Percentiles rank a stretch among this genome's conserved stretches.
Conservation (phyloP, 2,888 invertebrate genomes). For the Tetrapedia diversipes region DNA sequence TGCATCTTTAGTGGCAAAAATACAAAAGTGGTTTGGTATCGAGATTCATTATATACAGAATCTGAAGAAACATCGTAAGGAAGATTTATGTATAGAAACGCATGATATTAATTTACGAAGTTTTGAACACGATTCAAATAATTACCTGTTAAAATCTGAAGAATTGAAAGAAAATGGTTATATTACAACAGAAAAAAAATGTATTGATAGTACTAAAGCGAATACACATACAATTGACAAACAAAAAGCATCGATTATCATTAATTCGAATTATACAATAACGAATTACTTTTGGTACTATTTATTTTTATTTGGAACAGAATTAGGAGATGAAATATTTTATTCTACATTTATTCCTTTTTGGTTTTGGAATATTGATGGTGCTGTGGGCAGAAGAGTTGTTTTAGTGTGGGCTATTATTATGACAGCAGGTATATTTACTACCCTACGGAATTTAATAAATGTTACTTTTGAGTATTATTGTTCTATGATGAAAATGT, state of each 20-base stretch:
- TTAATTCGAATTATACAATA: constrained; percentile 84
- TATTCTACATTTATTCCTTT: constrained; percentile 96
- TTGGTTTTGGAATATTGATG: constrained; percentile 97
- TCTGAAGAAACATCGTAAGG: constrained; percentile 4
- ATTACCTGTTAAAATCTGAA: constrained; percentile 2
- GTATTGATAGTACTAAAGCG: constrained; percentile 62
- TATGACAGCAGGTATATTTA: constrained; percentile 92
- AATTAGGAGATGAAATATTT: constrained; percentile 95
- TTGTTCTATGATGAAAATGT: constrained; percentile 4
- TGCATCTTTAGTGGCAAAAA: constrained; percentile 89
- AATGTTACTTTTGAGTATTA: constrained; percentile 7
- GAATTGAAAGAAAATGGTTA: constrained; percentile 56
- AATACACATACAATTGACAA: constrained; percentile 9
- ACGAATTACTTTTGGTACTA: constrained; percentile 92
- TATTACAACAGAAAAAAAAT: constrained; percentile 21
- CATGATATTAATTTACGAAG: background rate
- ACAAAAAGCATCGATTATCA: constrained; percentile 61
- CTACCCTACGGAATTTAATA: background rate
- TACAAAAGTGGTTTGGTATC: constrained; percentile 92
- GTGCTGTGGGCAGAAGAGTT: constrained; percentile 92
- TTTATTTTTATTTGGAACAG: constrained; percentile 92
- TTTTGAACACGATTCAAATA: constrained; percentile 16
- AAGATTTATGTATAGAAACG: background rate
- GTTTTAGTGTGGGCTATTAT: constrained; percentile 92
- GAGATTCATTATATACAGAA: constrained; percentile 79